These are phyloP conservation scores for Opisthocomus hoazin DNA, from an alignment of 2,113 vertebrate genomes.

Conservation along the genomic window DNA sequence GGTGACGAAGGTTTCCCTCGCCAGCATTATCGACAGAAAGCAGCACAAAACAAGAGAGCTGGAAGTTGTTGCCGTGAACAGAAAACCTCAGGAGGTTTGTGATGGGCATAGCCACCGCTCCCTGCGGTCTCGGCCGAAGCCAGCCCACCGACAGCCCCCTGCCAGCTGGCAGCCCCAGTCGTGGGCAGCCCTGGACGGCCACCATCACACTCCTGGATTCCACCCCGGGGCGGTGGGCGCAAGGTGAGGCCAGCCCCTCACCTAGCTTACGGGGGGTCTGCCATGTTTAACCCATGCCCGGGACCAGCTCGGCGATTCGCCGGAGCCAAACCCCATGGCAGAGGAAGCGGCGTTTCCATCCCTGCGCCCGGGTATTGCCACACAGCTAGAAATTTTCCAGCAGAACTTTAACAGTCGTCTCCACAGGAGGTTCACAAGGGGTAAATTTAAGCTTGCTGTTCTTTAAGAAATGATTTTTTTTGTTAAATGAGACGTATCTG, in stretches of 20 bases:
- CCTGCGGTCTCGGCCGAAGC: rapidly evolving
- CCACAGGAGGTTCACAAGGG: neutral
- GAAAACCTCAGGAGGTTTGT: neutral
- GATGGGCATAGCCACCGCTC: neutral
- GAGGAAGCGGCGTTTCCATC: neutral
- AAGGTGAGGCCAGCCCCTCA: neutral
- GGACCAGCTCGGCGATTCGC: neutral
- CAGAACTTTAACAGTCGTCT: neutral
- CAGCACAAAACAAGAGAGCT: rapidly evolving
- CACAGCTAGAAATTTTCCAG: neutral
- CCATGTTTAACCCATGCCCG: neutral
- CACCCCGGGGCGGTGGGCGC: rapidly evolving
- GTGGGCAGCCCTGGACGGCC: no score
- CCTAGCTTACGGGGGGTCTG: neutral
- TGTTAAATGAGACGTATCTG: neutral
- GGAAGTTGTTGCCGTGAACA: neutral
- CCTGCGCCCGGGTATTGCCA: neutral
- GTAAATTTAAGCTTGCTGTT: neutral
- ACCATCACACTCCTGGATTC: neutral
- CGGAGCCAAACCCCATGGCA: neutral
- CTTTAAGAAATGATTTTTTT: neutral
- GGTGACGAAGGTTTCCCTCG: neutral
- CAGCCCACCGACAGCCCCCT: no score
- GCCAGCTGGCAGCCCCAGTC: no score
- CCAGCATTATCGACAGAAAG: rapidly evolving